Base-by-base conservation (phyloP, 2,797 vertebrate genomes). In the Pampus argenteus region DNA sequence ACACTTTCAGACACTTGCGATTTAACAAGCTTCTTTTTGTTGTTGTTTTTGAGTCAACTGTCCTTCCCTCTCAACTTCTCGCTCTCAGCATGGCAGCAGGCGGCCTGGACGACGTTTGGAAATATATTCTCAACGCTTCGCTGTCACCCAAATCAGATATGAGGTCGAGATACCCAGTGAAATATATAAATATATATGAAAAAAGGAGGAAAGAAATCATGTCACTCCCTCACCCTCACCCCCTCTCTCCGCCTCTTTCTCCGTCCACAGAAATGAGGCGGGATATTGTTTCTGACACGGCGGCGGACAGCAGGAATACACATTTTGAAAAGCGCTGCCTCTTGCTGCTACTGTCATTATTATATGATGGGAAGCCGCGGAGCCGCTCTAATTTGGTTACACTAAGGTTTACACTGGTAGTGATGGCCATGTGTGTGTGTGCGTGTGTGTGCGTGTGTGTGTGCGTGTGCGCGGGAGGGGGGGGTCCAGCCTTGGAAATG, bases 381-480 rank as follows among this genome's bases (percentile, higher is more conserved):
- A 81, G 78, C 76, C 88, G 44, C 81, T 92, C 80, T 95, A 91
- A 94, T 95, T 94, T 92, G 90, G 82, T 92, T 93, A 87, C 88
- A 88, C 90, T 91, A 89, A 94, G 94, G 93, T 95, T 96, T 95
- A 93, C 91, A 88, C 88, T 92, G 83, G 80, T 81, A 86, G 85
- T 25, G 72, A 76, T 36, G 74, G 66, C 38, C 48, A 66, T n/a
- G n/a, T n/a, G n/a, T n/a, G n/a, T n/a, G n/a, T n/a, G n/a, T n/a
- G n/a, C n/a, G n/a, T n/a, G n/a, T n/a, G n/a, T n/a, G n/a, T n/a
- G n/a, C n/a, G n/a, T n/a, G n/a, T n/a, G n/a, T n/a, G n/a, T n/a
- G n/a, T n/a, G n/a, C n/a, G n/a, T n/a, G n/a, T n/a, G n/a, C n/a
- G n/a, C n/a, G n/a, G n/a, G n/a, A n/a, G n/a, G n/a, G n/a, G n/a